Base-by-base conservation (phyloP, 1,140 invertebrate genomes). In the Panagrolaimus sp. region DNA sequence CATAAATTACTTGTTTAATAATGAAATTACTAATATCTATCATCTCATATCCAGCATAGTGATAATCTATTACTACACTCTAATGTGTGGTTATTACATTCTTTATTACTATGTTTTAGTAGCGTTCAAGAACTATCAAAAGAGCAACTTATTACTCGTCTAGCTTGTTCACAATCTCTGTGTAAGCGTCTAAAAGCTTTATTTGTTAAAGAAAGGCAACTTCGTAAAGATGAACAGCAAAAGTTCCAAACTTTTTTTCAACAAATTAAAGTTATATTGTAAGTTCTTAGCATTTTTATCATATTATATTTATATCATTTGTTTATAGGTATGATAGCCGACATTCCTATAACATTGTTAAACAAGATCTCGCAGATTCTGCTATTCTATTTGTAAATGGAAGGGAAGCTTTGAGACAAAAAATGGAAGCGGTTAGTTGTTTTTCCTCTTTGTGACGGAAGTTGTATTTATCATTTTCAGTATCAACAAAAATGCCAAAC, bases 131-230 rank as follows among this genome's bases (percentile, higher is more conserved):
- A 58, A 5, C 52, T 58, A 12, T n/a, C 52, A 12, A 58, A 58
- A 21, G 52, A 58, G 17, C 52, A 58, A 17, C 52, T 58, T 5
- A 58, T 58, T n/a, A 28, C 21, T n/a, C 52, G 52, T 26, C 52
- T 58, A 12, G 17, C 15, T 12, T 28, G n/a, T 28, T 58, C 52
- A 12, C 21, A 28, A 28, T 28, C 32, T 38, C 52, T 58, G 12
- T 21, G 52, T 58, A 21, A 21, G 15, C 52, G 52, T 12, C 15
- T 26, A 4, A 21, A 58, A 21, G 21, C 21, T 26, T 12, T 58
- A n/a, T 24, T 58, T 26, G 3, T 5, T 3, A 58, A 21, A 12
- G 12, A 12, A 21, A 10, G 28, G 17, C 21, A n/a, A 12, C 52
- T 21, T 21, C 52, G 52, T 3, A 58, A 58, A 28, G 28, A 58